Evolutionary conservation across 2,888 invertebrate genomes (phyloP), one percentile per base, ranked within the genome.

Genomic region (Aleiodes leptofemur): DNA sequence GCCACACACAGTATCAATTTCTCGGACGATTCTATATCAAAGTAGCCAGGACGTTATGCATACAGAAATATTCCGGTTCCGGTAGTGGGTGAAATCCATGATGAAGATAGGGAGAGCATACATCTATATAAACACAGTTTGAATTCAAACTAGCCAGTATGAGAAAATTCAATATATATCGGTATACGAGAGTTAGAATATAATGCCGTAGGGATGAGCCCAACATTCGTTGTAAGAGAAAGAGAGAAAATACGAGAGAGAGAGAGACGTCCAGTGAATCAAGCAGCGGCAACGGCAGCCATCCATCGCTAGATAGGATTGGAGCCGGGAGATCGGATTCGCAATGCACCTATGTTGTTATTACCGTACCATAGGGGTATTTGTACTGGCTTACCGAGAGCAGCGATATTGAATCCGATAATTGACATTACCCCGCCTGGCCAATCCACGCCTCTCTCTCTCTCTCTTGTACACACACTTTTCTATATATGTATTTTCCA

Each of bases 351-450:
- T 85, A 86, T 87, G 87, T 88, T 88, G 87, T 88, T 87, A 86
- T 85, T 86, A 84, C 86, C 83, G 83, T 84, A 85, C 86, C 87
- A 87, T 87, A 87, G 87, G 86, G 86, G 88, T 88, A 87, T 88
- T 88, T 88, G 88, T 88, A 86, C 86, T 87, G 88, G 88, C 87
- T 88, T 87, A 88, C 88, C 87, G 81, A 86, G 86, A 85, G 87
- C 86, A 86, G 85, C 85, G 87, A 88, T 87, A 88, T 88, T 87
- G 87, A 88, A 88, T 88, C 87, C 88, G 87, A 88, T 88, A 88
- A 88, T 88, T 87, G 88, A 87, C 86, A 87, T 87, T 87, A 86
- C 84, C 84, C 82, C 81, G 73, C 78, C 77, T 77, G 77, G 73
- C 79, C 76, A 79, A 71, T 59, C 71, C 71, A 16, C 69, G 69